Base-by-base conservation (phyloP, 2,113 vertebrate genomes). In the Uria aalge region DNA sequence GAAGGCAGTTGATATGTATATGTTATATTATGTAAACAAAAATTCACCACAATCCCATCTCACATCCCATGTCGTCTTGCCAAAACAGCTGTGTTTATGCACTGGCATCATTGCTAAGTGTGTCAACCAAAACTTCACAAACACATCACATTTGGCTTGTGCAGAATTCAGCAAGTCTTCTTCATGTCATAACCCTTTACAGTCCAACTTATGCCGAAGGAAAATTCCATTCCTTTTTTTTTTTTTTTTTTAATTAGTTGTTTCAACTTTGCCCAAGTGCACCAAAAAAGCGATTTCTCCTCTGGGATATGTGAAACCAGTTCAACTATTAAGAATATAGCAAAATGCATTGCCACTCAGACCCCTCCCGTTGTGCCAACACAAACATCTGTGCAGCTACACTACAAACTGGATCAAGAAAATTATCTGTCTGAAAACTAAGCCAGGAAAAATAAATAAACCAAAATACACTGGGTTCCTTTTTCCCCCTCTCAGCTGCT, bases 31-130 rank as follows among this genome's bases (percentile, higher is more conserved):
- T 8, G 3, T 32, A 79, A 86, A 84, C 84, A 85, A 74, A 84
- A 74, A 63, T 50, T 66, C 91, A 96, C 48, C 84, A 69, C 55
- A 91, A 71, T 64, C 47, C 48, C 40, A 85, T 62, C 80, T 55
- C 63, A 93, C 67, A 66, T 50, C 6, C 7, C 22, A 55, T 62
- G 55, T 2, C 4, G 1, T 36, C 81, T 69, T 85, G 80, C 89
- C 74, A 63, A 95, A 96, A 90, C 96, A 97, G 89, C 96, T 97
- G 91, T 91, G 87, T 94, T 97, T 91, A 91, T 77, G 80, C 66
- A 66, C 92, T 85, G 74, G 92, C 74, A 95, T 48, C 57, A 34
- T 6, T 77, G 57, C 80, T 14, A 89, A 92, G 11, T 26, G 12
- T 91, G 50, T 95, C 81, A 95, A 95, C 84, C 38, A 73, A 91